Evolutionary conservation across 2,113 vertebrate species (phyloP).

Genomic region (Salvelinus fontinalis): DNA sequence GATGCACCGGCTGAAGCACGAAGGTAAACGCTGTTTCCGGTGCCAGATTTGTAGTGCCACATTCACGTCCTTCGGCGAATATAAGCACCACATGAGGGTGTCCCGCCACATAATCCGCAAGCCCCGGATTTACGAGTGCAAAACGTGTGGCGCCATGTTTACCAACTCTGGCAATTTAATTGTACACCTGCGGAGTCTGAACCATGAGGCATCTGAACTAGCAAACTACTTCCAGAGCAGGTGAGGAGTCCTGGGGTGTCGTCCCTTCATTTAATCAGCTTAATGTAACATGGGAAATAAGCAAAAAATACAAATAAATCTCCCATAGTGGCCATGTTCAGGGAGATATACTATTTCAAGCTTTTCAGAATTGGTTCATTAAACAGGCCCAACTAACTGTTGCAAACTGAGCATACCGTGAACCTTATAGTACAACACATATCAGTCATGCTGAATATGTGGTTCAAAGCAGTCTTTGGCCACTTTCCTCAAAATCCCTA

Average conservation of each 20-base stretch:
- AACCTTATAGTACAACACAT: no score
- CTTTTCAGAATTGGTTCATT: background rate
- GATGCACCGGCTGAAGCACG: slow-evolving; percentile 99
- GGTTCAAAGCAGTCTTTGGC: no score
- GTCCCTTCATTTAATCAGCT: slow-evolving; percentile 59
- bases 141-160: slow-evolving; percentile 99
- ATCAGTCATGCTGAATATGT: no score
- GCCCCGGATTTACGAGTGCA: slow-evolving; percentile 99
- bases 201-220: slow-evolving; percentile 99
- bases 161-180: slow-evolving; percentile 99
- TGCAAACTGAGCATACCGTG: background rate
- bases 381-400: background rate
- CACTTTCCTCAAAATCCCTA: no score
- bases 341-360: background rate
- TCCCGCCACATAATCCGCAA: slow-evolving; percentile 99
- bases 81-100: slow-evolving; percentile 99
- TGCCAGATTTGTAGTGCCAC: slow-evolving; percentile 99
- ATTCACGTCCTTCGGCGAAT: slow-evolving; percentile 99
- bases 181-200: slow-evolving; percentile 99
- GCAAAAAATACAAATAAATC: no score
- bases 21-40: slow-evolving; percentile 99
- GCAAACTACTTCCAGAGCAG: slow-evolving; percentile 99
- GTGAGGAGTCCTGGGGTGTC: slow-evolving; percentile 88
- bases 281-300: slow-evolving; percentile 20
- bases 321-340: no score